Base-by-base conservation (phyloP, 1,140 invertebrate species). In the Sinella curviseta region DNA sequence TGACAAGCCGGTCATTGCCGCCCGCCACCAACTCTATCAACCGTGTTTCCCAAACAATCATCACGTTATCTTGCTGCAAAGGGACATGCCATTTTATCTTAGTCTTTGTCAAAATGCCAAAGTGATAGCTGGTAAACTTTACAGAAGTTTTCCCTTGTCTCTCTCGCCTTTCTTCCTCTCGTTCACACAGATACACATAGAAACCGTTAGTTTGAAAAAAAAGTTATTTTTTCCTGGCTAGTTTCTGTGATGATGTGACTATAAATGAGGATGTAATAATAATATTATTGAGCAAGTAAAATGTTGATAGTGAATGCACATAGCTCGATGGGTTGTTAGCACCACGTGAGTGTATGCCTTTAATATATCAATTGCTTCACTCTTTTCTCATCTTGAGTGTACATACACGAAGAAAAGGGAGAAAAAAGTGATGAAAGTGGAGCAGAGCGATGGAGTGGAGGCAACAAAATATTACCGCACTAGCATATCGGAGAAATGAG, bases 21-120 rank as follows among this genome's bases (percentile, higher is more conserved):
- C 57, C 3, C 57, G 4, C 8, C 57, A 60, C 57, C 24, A 26
- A 60, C 57, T 60, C 57, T 4, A 60, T 60, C 57, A 60, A 60
- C 57, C 57, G 57, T 60, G 57, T 60, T 26, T 60, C 57, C 57
- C 24, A 48, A 60, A 60, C 57, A 8, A 26, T 60, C 57, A 60
- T 60, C 57, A 60, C 57, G 57, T 60, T 60, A 60, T 60, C 57
- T 60, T 26, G 8, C 57, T 60, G 14, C 24, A 60, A 20, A 60
- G 24, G 24, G 24, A 60, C 14, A 60, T 60, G 57, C 24, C 14
- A n/a, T 60, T 60, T 60, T 60, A 60, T 60, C 57, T 60, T 60
- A 60, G 57, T 60, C 57, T 60, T 60, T 60, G 57, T 60, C 57
- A 60, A 60, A 60, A 60, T 60, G 57, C 57, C 57, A 60, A 60